Conservation (phyloP, 2,113 vertebrate species). For the Chrysemys picta region DNA sequence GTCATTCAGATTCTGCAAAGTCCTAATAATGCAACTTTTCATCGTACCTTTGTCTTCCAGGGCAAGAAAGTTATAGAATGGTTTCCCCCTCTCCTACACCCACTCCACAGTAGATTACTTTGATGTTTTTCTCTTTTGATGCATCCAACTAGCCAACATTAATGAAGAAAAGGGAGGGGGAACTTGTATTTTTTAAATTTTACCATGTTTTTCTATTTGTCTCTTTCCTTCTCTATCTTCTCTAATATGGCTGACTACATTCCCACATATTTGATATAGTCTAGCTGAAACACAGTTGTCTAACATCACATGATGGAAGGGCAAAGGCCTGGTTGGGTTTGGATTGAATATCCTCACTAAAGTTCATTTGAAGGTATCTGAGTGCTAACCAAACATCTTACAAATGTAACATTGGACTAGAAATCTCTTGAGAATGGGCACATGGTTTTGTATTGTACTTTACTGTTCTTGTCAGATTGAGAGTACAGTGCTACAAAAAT, state of each 20-base stretch:
- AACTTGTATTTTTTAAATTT: not conserved
- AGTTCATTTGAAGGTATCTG: not conserved
- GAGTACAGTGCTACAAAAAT: not conserved
- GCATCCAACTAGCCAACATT: not conserved
- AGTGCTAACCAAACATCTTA: not conserved
- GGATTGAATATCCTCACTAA: not conserved
- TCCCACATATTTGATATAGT: not conserved
- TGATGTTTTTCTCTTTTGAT: not conserved
- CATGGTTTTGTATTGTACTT: not conserved
- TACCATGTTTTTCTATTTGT: not conserved
- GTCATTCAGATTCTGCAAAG: constrained; percentile 23
- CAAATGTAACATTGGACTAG: fast-evolving
- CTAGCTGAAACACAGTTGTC: not conserved
- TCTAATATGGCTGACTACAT: fast-evolving
- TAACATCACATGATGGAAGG: fast-evolving
- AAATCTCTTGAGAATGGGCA: not conserved
- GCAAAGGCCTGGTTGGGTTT: too few species aligned
- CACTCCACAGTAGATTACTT: not conserved
- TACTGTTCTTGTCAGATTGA: not conserved
- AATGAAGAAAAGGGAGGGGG: not conserved
- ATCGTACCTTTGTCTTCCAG: not conserved
- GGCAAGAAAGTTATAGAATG: not conserved
- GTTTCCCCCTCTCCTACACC: not conserved
- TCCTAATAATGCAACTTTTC: constrained; percentile 9
- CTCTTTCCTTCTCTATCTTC: not conserved